These are phyloP conservation scores for Chrysolina americana DNA, from an alignment of 2,888 invertebrate genomes.

Conservation along the genomic window DNA sequence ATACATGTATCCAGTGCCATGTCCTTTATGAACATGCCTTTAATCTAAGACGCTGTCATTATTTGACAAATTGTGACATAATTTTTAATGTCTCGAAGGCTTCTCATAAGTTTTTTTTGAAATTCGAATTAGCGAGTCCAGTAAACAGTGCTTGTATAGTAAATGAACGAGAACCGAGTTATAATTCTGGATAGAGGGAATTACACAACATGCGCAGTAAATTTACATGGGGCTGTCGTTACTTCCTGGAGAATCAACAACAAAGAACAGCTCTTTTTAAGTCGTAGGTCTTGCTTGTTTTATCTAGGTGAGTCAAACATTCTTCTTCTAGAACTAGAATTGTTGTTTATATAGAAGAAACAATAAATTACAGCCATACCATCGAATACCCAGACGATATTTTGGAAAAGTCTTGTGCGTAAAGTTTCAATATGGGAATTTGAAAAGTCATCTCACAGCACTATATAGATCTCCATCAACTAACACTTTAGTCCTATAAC, in stretches of 20 bases:
- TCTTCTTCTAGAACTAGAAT: too few relatives aligned
- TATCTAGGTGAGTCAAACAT: not conserved
- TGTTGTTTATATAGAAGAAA: too few relatives aligned
- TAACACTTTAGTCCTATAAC: too few relatives aligned
- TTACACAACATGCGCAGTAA: slow-evolving; percentile 52
- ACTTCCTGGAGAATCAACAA: slow-evolving; percentile 52
- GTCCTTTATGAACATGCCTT: too few relatives aligned
- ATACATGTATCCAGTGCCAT: too few relatives aligned
- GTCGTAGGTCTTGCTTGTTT: slow-evolving; percentile 12
- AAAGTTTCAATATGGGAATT: too few relatives aligned
- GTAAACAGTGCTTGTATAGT: not conserved
- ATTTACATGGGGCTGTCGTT: slow-evolving; percentile 49
- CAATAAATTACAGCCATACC: too few relatives aligned
- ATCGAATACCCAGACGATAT: too few relatives aligned
- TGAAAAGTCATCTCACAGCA: too few relatives aligned
- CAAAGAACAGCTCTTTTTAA: slow-evolving; percentile 45
- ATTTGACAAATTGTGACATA: not conserved
- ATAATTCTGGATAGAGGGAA: slow-evolving; percentile 51
- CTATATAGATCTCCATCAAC: too few relatives aligned
- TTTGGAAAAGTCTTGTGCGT: too few relatives aligned
- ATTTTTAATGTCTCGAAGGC: not conserved
- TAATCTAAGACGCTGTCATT: too few relatives aligned
- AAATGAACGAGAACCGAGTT: slow-evolving; percentile 21
- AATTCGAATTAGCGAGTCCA: not conserved
- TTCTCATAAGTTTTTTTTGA: not conserved